Evolutionary conservation across 2,888 invertebrate genomes (phyloP).

Genomic region (Aricia artaxerxes): DNA sequence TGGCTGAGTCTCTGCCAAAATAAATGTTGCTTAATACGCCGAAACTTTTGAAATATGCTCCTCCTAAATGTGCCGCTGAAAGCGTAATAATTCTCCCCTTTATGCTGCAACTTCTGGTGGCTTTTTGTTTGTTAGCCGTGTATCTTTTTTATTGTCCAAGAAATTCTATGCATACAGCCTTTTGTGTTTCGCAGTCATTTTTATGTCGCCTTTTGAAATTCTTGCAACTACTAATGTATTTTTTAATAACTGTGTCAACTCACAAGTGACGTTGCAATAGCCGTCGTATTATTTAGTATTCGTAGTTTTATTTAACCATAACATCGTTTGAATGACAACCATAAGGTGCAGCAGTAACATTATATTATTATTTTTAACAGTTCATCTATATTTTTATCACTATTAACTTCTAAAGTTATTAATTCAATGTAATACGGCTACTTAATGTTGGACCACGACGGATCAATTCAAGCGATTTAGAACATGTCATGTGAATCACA

Average conservation of each 20-base stretch:
- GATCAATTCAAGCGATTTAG: too few relatives aligned
- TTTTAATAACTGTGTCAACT: conserved; percentile 36
- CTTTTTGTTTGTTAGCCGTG: conserved; percentile 59
- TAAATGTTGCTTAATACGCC: conserved; percentile 79
- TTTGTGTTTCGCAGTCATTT: conserved; percentile 42
- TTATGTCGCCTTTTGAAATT: conserved; percentile 38
- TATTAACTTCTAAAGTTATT: too few relatives aligned
- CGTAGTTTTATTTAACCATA: background rate
- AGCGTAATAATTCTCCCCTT: conserved; percentile 76
- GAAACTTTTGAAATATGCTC: conserved; percentile 79
- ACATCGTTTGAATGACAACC: background rate
- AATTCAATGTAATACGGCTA: too few relatives aligned
- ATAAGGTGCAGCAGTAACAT: background rate
- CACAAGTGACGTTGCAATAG: conserved; percentile 22
- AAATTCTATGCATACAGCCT: conserved; percentile 45
- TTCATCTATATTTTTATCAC: background rate
- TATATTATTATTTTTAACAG: background rate
- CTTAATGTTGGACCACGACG: too few relatives aligned
- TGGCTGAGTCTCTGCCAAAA: conserved; percentile 78
- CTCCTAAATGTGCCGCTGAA: conserved; percentile 78
- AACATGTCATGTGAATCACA: too few relatives aligned
- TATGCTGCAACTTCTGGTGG: conserved; percentile 65
- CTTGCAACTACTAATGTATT: conserved; percentile 35
- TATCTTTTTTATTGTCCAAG: conserved; percentile 62
- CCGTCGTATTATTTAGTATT: background rate